Evolutionary conservation across 2,113 vertebrate species (phyloP), one percentile per base, ranked within the genome.

Genomic region (Notarius lentiginosus): DNA sequence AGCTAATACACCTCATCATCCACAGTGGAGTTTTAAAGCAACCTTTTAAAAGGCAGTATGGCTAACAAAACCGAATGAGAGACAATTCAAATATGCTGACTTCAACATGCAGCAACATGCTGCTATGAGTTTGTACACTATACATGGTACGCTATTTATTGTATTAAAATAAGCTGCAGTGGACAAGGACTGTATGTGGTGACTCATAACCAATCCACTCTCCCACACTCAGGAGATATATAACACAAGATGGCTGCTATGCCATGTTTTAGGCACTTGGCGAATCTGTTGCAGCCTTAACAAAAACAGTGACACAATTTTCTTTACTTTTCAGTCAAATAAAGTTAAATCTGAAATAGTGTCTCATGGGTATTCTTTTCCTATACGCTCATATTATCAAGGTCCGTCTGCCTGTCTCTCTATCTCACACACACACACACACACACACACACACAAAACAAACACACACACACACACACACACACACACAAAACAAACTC

Each of bases 181-280:
- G 56, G 55, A 58, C 81, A 17, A 27, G 60, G 30, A 51, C 70
- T 83, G 60, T 51, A 75, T 47, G 49, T 66, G 24, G 30, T 87
- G 47, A 66, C 80, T 77, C 70, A 82, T 63, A 79, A 56, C 66
- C 41, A n/a, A 80, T 51, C 79, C 14, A 66, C 22, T 83, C 86
- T 73, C 41, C 49, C 53, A 77, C 77, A 41, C 51, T 61, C 34
- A 68, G 53, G 34, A 41, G 75, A 56, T 3, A 82, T 79, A 86
- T 66, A 82, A 86, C 92, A 92, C 92, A 93, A 95, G 94, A 95
- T 93, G 92, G 92, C 91, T 85, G 81, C 90, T 88, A 87, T 92
- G 87, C 90, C 89, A 91, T 84, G 72, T 85, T 51, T 51, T 24
- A 85, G 79, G 49, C 84, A 84, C 51, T 30, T 22, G 27, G 79